Conservation (phyloP, 2,113 vertebrate species). For the Pyrgilauda ruficollis region DNA sequence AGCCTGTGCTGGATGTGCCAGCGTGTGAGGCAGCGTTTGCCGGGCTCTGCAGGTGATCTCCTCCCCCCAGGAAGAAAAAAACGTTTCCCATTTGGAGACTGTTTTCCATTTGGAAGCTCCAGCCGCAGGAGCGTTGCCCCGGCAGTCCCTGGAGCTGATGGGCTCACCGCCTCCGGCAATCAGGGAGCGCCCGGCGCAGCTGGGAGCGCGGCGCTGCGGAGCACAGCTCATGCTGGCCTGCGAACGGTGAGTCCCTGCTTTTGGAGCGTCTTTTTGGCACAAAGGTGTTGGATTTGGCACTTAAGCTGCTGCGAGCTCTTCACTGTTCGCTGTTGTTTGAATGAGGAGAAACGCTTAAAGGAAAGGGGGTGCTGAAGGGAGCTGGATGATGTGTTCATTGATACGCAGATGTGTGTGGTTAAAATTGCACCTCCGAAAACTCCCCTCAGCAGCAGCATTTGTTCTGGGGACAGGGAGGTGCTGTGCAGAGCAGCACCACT, state of each 20-base stretch:
- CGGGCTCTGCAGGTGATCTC: not conserved
- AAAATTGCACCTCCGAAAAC: not conserved
- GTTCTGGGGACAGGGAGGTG: not conserved
- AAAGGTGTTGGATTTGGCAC: not conserved
- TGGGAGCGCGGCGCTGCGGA: not conserved
- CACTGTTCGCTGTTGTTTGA: not conserved
- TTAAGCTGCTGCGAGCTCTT: not conserved
- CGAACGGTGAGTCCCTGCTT: not conserved
- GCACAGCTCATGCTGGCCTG: not conserved
- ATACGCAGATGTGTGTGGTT: not conserved
- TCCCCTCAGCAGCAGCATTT: not conserved
- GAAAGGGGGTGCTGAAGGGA: not conserved
- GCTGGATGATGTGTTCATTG: not conserved
- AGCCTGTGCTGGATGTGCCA: not conserved
- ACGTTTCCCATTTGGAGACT: too few species aligned
- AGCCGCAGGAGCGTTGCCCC: not conserved
- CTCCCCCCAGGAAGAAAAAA: not conserved
- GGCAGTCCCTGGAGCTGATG: not conserved
- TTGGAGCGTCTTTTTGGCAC: not conserved
- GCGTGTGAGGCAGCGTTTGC: not conserved
- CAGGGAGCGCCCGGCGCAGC: not conserved
- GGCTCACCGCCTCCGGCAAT: constrained; percentile 1
- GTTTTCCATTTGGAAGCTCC: not conserved
- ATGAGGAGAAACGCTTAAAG: not conserved
- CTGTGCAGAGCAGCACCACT: not conserved